phyloP scores from a whole-genome alignment of 2,113 vertebrate species.

The Psophia crepitans region DNA sequence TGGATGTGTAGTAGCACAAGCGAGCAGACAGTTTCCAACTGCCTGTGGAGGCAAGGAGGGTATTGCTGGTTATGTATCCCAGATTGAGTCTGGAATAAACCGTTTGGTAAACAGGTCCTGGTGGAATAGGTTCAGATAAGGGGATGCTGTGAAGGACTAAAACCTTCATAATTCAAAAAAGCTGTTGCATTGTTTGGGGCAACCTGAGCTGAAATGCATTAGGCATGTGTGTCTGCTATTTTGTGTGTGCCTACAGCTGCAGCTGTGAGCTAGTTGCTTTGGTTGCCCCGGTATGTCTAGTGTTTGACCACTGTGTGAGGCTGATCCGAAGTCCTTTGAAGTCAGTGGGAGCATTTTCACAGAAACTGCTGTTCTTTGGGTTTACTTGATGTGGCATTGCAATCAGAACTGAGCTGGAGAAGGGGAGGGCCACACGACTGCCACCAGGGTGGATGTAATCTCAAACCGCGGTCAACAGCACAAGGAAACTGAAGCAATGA shows the following conservation, averaged over 20 bases:
- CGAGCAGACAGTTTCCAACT: not conserved
- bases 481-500: not conserved
- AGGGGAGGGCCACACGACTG: not conserved
- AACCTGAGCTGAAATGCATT: not conserved
- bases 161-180: not conserved
- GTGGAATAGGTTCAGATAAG: not conserved
- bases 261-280: not conserved
- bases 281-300: accelerated
- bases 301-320: not conserved
- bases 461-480: not conserved
- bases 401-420: not conserved
- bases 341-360: not conserved
- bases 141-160: not conserved
- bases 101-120: not conserved
- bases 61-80: not conserved
- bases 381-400: not conserved
- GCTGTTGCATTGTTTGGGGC: not conserved
- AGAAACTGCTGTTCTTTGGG: not conserved
- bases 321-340: not conserved
- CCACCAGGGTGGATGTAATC: not conserved
- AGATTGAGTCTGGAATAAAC: not conserved
- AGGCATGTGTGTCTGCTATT: not conserved
- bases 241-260: not conserved
- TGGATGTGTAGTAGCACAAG: not conserved
- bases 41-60: not conserved